A percentile compares a stretch with the other conserved stretches of the same genome.
phyloP scores from a whole-genome alignment of 2,113 vertebrate species.

The Hydrolagus affinis region DNA sequence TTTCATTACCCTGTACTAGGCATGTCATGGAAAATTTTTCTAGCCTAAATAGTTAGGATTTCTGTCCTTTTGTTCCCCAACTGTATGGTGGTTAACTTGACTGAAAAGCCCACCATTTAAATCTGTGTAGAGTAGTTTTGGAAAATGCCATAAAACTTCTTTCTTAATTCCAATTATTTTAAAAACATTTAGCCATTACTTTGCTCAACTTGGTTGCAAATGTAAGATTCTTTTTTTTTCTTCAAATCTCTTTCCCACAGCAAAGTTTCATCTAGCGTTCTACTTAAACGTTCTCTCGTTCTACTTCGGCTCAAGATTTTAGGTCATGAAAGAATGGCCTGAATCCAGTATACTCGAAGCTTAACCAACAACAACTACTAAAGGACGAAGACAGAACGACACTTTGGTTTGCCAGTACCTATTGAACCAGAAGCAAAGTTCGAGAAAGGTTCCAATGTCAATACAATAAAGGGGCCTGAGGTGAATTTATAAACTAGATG shows the following conservation, averaged over 20 bases:
- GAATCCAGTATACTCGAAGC: constrained; percentile 23
- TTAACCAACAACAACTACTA: constrained; percentile 19
- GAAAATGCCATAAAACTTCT: neutral
- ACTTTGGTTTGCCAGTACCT: constrained; percentile 26
- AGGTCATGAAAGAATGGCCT: constrained; percentile 24
- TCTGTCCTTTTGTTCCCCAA: neutral
- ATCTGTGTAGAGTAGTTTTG: neutral
- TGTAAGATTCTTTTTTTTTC: constrained; percentile 22
- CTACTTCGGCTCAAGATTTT: constrained; percentile 29
- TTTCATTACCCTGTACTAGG: too few relatives aligned
- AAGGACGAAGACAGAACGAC: constrained; percentile 23
- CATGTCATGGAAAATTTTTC: too few relatives aligned
- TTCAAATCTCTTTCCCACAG: constrained; percentile 30
- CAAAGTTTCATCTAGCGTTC: constrained; percentile 28
- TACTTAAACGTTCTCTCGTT: constrained; percentile 24
- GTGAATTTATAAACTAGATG: constrained; percentile 27
- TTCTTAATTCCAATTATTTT: constrained; percentile 17
- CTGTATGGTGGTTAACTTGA: neutral
- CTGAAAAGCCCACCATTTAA: neutral
- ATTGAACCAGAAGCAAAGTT: constrained; percentile 24
- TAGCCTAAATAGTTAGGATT: constrained; percentile 5
- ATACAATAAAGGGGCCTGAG: constrained; percentile 18
- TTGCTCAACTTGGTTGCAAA: constrained; percentile 18
- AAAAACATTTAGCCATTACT: constrained; percentile 21
- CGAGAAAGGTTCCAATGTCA: constrained; percentile 9